Evolutionary conservation across 2,888 invertebrate species (phyloP), one percentile per base, ranked within the genome.

Genomic region (Drosophila diplacantha): DNA sequence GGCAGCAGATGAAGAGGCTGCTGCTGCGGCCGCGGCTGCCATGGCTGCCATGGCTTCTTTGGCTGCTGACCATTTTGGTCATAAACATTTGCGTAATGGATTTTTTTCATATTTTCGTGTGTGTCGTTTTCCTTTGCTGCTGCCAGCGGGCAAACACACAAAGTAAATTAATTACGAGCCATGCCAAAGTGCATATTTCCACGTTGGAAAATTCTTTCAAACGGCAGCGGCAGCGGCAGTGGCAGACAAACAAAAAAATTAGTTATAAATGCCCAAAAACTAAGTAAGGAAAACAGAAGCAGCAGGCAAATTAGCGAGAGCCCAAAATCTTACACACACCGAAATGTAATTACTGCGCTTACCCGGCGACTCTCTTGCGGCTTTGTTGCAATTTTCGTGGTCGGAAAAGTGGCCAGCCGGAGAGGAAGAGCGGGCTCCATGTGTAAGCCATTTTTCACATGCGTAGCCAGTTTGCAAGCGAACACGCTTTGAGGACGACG

Each of bases 51-150:
- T 20, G 39, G 47, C 59, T 34, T 60, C 55, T 56, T 52, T 34
- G 49, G 38, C 31, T 61, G 63, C 62, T 81, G 81, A 80, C 81
- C 81, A 80, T 81, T 81, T 81, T 84, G 81, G 81, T 78, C 81
- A 81, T 81, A 81, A 81, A 81, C 81, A 81, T 81, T 82, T 84
- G 83, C 81, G 81, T 81, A 84, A 84, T 81, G 81, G 84, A 84
- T 81, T 83, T 81, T 81, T 75, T 66, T 83, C 81, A 81, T 83
- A 83, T 81, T 83, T 79, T 75, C 63, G 58, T 59, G 58, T 59
- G 58, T 68, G 34, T 61, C 56, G 68, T 52, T 37, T 47, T 64
- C 43, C 56, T 64, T 80, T 69, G 72, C 53, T 64, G 73, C 72
- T 81, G 70, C 72, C 76, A 77, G 72, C 81, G 78, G 81, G 78